A percentile compares a stretch with the other conserved stretches of the same genome.
phyloP scores from a whole-genome alignment of 2,888 invertebrate genomes.

The Acleris laterana region DNA sequence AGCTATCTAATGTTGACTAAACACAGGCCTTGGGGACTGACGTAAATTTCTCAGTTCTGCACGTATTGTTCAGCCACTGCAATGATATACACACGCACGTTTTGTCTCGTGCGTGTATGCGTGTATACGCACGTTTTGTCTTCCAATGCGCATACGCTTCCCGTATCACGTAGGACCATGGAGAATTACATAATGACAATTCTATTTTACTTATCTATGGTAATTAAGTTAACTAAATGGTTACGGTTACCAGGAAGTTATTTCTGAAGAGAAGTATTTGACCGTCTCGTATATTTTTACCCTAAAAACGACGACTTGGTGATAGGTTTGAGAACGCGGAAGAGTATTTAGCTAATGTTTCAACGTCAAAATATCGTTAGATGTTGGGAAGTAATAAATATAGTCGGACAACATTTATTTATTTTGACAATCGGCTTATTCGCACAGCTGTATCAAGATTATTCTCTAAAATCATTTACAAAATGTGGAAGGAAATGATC shows the following conservation, averaged over 20 bases:
- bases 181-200: constrained; percentile 30
- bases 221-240: constrained; percentile 30
- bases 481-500: too few relatives aligned
- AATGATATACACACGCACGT: constrained; percentile 29
- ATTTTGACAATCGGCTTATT: constrained; percentile 1
- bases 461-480: neutral
- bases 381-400: constrained; percentile 19
- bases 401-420: constrained; percentile 9
- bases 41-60: constrained; percentile 12
- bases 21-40: constrained; percentile 5
- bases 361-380: constrained; percentile 28
- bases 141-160: constrained; percentile 19
- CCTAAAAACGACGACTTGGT: constrained; percentile 24
- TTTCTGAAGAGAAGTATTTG: constrained; percentile 20
- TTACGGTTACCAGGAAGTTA: constrained; percentile 22
- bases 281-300: constrained; percentile 19
- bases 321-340: constrained; percentile 34
- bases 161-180: constrained; percentile 28
- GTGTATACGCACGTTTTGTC: constrained; percentile 30
- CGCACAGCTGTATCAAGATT: neutral
- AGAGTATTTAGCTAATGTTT: constrained; percentile 18
- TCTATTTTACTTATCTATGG: constrained; percentile 28
- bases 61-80: constrained; percentile 17
- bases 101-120: too few relatives aligned
- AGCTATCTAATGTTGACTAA: constrained; percentile 1